phyloP scores from a whole-genome alignment of 2,888 invertebrate species.

The Drosophila yooni region DNA sequence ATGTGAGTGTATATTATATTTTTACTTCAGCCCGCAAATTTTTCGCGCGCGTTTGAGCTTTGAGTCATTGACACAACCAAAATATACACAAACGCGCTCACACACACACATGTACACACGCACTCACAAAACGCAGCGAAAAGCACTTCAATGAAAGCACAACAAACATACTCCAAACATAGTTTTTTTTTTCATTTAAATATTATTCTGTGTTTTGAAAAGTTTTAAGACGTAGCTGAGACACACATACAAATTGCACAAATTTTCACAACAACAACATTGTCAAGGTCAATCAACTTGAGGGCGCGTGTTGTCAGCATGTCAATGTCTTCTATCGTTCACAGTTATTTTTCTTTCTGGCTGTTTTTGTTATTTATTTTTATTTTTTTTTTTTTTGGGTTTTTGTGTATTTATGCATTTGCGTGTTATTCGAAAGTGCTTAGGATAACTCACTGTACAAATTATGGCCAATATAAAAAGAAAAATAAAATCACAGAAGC shows the following conservation, averaged over 20 bases:
- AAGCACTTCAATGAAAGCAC: constrained; percentile 25
- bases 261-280: constrained; percentile 31
- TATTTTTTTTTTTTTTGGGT: background rate
- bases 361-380: constrained; percentile 1
- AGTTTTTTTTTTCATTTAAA: background rate
- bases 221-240: constrained; percentile 37
- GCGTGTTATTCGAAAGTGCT: constrained; percentile 13
- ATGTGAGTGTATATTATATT: constrained; percentile 47
- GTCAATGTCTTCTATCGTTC: constrained; percentile 56
- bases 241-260: constrained; percentile 26
- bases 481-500: constrained; percentile 54
- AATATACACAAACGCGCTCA: constrained; percentile 21
- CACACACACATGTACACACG: constrained; percentile 24
- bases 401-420: constrained; percentile 1
- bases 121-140: constrained; percentile 27
- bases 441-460: constrained; percentile 43
- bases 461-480: constrained; percentile 17
- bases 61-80: constrained; percentile 71
- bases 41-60: constrained; percentile 73
- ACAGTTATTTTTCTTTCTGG: constrained; percentile 21
- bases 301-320: constrained; percentile 48
- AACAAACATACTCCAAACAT: constrained; percentile 13
- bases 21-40: constrained; percentile 49
- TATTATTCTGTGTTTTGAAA: constrained; percentile 23
- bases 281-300: constrained; percentile 76